A percentile compares a stretch with the other conserved stretches of the same genome.
Evolutionary conservation across 1,140 invertebrate genomes (phyloP).

Genomic region (Microplitis mediator): DNA sequence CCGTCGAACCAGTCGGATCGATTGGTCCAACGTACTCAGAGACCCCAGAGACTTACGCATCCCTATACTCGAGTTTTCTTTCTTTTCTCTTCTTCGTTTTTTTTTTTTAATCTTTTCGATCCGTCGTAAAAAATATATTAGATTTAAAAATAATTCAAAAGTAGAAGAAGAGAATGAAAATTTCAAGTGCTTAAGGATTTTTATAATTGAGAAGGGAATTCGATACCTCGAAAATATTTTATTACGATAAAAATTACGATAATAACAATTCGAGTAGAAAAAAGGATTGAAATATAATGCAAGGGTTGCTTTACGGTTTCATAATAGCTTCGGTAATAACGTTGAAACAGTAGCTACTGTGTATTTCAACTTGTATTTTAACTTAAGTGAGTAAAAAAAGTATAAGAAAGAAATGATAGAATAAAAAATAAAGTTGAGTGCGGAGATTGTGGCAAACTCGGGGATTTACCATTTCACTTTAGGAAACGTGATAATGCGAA

Average conservation of each 20-base stretch:
- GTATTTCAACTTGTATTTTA: background rate
- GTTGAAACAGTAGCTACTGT: too few species aligned
- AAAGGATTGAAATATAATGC: too few species aligned
- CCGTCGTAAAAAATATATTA: conserved; percentile 2
- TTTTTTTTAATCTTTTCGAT: conserved; percentile 18
- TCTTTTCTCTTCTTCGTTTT: background rate
- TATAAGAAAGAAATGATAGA: background rate
- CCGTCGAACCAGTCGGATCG: conserved; percentile 31
- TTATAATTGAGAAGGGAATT: too few species aligned
- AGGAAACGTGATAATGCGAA: background rate
- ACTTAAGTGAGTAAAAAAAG: background rate
- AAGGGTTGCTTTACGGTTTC: too few species aligned
- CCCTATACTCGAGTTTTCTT: too few species aligned
- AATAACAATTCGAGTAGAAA: too few species aligned
- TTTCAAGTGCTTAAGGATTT: background rate
- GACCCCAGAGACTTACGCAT: conserved; percentile 14
- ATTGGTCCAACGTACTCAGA: conserved; percentile 30
- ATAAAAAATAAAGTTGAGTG: background rate
- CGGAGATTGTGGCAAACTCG: background rate
- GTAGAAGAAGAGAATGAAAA: background rate
- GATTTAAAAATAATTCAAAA: background rate
- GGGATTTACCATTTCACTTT: conserved; percentile 5
- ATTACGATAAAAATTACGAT: too few species aligned
- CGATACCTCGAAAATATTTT: too few species aligned
- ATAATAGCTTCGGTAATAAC: too few species aligned